Evolutionary conservation across 2,113 vertebrate species (phyloP).

Genomic region (Euleptes europaea): DNA sequence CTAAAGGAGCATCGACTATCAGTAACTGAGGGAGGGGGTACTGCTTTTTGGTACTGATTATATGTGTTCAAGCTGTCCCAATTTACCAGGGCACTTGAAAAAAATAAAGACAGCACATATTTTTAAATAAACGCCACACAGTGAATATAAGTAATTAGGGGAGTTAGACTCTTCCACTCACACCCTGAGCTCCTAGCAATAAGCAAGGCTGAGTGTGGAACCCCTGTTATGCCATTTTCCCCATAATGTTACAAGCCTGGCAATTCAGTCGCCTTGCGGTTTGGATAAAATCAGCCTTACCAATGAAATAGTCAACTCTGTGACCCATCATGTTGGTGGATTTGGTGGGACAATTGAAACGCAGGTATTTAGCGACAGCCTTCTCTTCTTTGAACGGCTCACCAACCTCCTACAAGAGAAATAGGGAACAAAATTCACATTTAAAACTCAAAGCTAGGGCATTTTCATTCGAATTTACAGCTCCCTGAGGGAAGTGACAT

Average conservation of each 20-base stretch:
- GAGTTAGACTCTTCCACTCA: not conserved
- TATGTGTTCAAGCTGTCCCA: not conserved
- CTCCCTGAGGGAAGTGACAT: not conserved
- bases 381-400: slow-evolving; percentile 98
- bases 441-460: not conserved
- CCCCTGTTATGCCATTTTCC: not conserved
- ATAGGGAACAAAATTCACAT: slow-evolving; percentile 41
- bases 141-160: not conserved
- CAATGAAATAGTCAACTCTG: slow-evolving; percentile 96
- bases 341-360: slow-evolving; percentile 97
- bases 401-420: slow-evolving; percentile 88
- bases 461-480: not conserved
- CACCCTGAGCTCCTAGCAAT: not conserved
- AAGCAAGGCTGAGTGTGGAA: not conserved
- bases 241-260: not conserved
- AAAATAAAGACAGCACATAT: not conserved
- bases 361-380: slow-evolving; percentile 95
- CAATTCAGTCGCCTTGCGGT: not conserved
- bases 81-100: not conserved
- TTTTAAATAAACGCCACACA: no score
- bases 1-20: not conserved
- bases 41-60: not conserved
- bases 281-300: slow-evolving; percentile 71
- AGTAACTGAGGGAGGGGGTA: not conserved
- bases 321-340: slow-evolving; percentile 99